Percentiles rank a stretch among this genome's conserved stretches.
phyloP scores from a whole-genome alignment of 2,113 vertebrate species.

The Chlorocebus sabaeus region DNA sequence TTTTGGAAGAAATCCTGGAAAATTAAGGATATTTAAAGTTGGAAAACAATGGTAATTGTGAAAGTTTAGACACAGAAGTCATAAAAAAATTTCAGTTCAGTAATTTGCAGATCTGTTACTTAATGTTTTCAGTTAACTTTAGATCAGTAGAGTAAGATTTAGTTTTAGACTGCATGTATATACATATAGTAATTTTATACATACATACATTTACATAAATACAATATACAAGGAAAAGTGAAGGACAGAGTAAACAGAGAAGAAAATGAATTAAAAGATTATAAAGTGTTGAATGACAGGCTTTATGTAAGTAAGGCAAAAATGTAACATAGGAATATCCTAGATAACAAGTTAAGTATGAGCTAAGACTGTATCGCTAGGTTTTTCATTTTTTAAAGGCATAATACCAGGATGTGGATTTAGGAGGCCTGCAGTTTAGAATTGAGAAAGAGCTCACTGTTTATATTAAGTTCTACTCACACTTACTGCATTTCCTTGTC shows the following conservation, averaged over 20 bases:
- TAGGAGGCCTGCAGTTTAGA: neutral
- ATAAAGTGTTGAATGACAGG: neutral
- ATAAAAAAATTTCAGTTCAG: neutral
- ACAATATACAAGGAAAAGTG: neutral
- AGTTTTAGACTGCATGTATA: neutral
- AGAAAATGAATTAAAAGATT: neutral
- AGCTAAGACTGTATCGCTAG: neutral
- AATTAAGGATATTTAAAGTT: conserved; percentile 7
- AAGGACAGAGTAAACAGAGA: neutral
- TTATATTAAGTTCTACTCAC: neutral
- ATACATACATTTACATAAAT: neutral
- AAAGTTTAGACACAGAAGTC: neutral
- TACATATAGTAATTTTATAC: neutral
- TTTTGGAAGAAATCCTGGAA: neutral
- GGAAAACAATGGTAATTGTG: neutral
- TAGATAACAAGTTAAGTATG: neutral
- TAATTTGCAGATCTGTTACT: neutral
- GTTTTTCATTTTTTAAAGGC: neutral
- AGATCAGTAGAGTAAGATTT: neutral
- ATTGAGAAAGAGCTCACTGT: neutral
- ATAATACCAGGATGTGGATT: neutral
- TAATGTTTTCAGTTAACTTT: neutral
- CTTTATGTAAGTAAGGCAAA: neutral
- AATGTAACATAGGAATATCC: neutral
- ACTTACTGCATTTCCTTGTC: neutral